phyloP scores from a whole-genome alignment of 2,888 invertebrate genomes.

The Lampropteryx suffumata region DNA sequence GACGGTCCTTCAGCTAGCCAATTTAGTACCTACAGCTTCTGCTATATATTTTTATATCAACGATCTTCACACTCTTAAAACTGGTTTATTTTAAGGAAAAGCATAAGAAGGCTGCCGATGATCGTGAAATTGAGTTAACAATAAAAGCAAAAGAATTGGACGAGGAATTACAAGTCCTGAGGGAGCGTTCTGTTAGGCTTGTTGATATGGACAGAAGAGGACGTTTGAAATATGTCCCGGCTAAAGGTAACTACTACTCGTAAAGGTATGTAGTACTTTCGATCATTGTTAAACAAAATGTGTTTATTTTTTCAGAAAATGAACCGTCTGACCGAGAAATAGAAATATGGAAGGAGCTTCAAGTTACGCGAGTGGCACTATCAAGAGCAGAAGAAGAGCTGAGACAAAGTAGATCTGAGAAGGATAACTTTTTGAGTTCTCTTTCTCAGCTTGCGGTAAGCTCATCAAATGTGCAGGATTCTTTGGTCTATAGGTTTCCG shows the following conservation, averaged over 20 bases:
- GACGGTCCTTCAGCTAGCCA: background rate
- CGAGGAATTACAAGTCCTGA: constrained; percentile 47
- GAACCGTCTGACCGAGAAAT: constrained; percentile 75
- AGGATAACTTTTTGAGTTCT: constrained; percentile 74
- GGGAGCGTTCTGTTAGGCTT: constrained; percentile 58
- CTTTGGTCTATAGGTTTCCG: too few relatives aligned
- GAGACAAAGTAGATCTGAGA: constrained; percentile 68
- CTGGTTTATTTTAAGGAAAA: constrained; percentile 50
- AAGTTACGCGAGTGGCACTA: constrained; percentile 58
- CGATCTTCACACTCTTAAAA: background rate
- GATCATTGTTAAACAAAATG: background rate
- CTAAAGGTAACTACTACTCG: constrained; percentile 61
- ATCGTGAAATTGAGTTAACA: constrained; percentile 50
- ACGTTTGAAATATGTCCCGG: constrained; percentile 64
- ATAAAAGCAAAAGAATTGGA: constrained; percentile 56
- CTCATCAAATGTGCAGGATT: too few relatives aligned
- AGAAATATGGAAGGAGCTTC: constrained; percentile 76
- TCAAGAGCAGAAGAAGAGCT: constrained; percentile 66
- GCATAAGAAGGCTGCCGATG: constrained; percentile 42
- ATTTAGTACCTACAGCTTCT: too few relatives aligned
- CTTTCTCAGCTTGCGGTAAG: constrained; percentile 74
- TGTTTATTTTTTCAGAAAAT: constrained; percentile 45
- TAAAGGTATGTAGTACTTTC: too few relatives aligned
- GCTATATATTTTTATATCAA: background rate
- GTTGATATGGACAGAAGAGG: constrained; percentile 60